phyloP scores from a whole-genome alignment of 2,797 vertebrate species.

The Podarcis siculus region DNA sequence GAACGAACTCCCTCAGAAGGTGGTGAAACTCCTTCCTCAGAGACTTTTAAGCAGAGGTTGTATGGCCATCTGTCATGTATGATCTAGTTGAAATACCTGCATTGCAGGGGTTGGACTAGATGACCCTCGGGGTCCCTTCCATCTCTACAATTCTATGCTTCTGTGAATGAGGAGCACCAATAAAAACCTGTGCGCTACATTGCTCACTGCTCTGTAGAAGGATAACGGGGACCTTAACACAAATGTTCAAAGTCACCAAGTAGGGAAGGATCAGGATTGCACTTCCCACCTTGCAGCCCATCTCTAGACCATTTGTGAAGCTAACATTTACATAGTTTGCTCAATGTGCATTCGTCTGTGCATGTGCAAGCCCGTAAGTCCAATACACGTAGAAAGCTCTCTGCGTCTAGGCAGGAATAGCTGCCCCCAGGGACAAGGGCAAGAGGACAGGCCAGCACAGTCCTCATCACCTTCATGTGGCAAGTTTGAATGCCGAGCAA shows the following conservation, averaged over 20 bases:
- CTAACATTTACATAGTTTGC: neutral
- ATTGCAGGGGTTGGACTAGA: too few relatives aligned
- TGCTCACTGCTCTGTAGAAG: neutral
- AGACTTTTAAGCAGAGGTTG: too few relatives aligned
- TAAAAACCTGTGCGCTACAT: too few relatives aligned
- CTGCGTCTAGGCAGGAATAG: neutral
- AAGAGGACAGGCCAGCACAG: neutral
- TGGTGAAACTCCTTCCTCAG: too few relatives aligned
- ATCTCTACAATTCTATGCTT: too few relatives aligned
- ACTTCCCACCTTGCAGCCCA: neutral
- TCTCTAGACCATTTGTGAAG: neutral
- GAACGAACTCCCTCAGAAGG: too few relatives aligned
- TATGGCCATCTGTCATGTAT: too few relatives aligned
- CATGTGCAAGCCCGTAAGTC: neutral
- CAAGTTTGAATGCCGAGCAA: neutral
- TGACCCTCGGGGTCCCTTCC: too few relatives aligned
- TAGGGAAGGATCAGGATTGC: neutral
- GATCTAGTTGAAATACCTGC: too few relatives aligned
- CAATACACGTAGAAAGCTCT: neutral
- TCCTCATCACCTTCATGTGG: neutral
- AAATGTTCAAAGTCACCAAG: neutral
- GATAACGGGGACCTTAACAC: too few relatives aligned
- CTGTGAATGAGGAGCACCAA: neutral
- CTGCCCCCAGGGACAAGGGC: neutral
- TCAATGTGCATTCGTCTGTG: neutral